Conservation (phyloP, 1,140 invertebrate genomes). For the Lucilia sericata region DNA sequence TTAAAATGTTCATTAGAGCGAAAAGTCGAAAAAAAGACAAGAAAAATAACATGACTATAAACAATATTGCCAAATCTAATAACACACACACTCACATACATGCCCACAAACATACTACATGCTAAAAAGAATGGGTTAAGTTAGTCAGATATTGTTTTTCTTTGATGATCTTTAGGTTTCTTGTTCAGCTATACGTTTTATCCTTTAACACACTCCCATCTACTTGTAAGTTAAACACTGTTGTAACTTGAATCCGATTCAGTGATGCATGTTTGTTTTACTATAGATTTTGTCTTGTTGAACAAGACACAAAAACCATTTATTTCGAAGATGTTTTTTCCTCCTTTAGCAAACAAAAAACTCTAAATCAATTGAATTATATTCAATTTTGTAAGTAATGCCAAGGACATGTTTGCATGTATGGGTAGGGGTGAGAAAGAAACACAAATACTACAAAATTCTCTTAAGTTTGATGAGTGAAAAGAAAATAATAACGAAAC, state of each 20-base stretch:
- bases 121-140: background rate
- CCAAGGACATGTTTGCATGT: constrained; percentile 25
- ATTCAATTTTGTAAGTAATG: constrained; percentile 39
- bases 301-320: constrained; percentile 17
- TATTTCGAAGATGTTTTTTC: background rate
- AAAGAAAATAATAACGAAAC: background rate
- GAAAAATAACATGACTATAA: constrained; percentile 2
- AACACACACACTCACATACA: background rate
- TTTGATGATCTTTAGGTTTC: constrained; percentile 3
- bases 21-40: background rate
- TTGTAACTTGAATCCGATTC: background rate
- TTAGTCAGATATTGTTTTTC: background rate
- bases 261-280: constrained; percentile 29
- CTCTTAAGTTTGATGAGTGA: background rate
- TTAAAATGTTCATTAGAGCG: constrained; percentile 29
- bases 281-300: constrained; percentile 25
- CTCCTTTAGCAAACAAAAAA: background rate
- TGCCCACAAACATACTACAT: background rate
- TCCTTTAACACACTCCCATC: background rate
- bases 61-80: constrained; percentile 11
- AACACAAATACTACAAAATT: constrained; percentile 10
- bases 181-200: background rate
- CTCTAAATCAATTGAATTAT: constrained; percentile 39
- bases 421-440: background rate
- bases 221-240: background rate